Percentiles rank a stretch among this genome's conserved stretches.
These are phyloP conservation scores for Rhyacophila evoluta DNA, from an alignment of 2,888 invertebrate genomes.

Conservation along the genomic window DNA sequence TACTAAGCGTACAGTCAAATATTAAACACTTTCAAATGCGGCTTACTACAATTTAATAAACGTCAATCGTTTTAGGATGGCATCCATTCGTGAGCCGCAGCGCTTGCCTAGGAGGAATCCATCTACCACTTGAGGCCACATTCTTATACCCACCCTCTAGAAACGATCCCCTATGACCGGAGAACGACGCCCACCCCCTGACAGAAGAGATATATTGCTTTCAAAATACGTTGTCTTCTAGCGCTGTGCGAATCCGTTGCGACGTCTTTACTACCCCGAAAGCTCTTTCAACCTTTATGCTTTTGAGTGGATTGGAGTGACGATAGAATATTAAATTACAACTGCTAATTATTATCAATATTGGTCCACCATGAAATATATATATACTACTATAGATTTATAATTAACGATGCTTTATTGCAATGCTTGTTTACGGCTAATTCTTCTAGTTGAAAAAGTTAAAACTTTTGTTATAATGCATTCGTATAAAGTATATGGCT, in stretches of 20 bases:
- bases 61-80: slow-evolving; percentile 2
- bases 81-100: slow-evolving; percentile 1
- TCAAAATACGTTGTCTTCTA: slow-evolving; percentile 23
- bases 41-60: slow-evolving; percentile 17
- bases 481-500: too few relatives aligned
- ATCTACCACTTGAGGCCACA: slow-evolving; percentile 7
- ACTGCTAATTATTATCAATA: too few relatives aligned
- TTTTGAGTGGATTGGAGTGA: neutral
- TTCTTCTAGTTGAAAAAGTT: too few relatives aligned
- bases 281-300: neutral
- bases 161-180: neutral
- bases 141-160: slow-evolving; percentile 7
- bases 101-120: slow-evolving; percentile 20
- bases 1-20: neutral
- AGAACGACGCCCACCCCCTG: neutral
- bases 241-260: neutral
- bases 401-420: too few relatives aligned
- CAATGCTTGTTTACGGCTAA: too few relatives aligned
- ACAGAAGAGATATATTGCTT: slow-evolving; percentile 20
- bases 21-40: slow-evolving; percentile 3
- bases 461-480: too few relatives aligned
- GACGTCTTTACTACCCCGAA: slow-evolving; percentile 23
- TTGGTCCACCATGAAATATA: too few relatives aligned
- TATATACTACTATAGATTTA: too few relatives aligned
- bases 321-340: neutral